Evolutionary conservation across 2,797 vertebrate genomes (phyloP).

Genomic region (Mycteria americana): DNA sequence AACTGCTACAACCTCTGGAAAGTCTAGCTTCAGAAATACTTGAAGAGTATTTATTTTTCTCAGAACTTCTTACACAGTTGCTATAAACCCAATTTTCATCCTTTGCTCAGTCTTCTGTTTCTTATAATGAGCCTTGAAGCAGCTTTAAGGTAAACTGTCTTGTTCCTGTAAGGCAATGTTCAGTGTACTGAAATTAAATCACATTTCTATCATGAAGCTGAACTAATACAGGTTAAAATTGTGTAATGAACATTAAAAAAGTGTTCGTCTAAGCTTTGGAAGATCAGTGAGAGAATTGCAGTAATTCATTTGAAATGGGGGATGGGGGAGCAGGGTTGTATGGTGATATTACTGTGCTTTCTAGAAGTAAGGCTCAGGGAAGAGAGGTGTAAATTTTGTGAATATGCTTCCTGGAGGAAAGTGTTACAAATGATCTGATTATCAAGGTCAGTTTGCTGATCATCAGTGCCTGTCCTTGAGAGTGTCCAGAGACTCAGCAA

Average conservation of each 20-base stretch:
- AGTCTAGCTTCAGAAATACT: not conserved
- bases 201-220: not conserved
- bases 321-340: not conserved
- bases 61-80: not conserved
- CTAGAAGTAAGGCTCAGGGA: not conserved
- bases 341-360: not conserved
- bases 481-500: not conserved
- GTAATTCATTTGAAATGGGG: not conserved
- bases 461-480: not conserved
- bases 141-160: not conserved
- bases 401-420: not conserved
- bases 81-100: not conserved
- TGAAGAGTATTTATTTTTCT: not conserved
- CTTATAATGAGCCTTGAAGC: not conserved
- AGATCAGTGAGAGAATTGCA: not conserved
- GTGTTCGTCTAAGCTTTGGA: not conserved
- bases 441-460: not conserved
- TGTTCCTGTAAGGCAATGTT: not conserved
- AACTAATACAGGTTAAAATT: not conserved
- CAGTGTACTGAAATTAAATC: not conserved
- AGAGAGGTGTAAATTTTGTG: not conserved
- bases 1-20: not conserved
- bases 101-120: not conserved
- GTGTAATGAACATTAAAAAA: not conserved
- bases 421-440: not conserved